A percentile compares a stretch with the other conserved stretches of the same genome.
Conservation (phyloP, 2,888 invertebrate genomes). For the Diaprepes abbreviatus region DNA sequence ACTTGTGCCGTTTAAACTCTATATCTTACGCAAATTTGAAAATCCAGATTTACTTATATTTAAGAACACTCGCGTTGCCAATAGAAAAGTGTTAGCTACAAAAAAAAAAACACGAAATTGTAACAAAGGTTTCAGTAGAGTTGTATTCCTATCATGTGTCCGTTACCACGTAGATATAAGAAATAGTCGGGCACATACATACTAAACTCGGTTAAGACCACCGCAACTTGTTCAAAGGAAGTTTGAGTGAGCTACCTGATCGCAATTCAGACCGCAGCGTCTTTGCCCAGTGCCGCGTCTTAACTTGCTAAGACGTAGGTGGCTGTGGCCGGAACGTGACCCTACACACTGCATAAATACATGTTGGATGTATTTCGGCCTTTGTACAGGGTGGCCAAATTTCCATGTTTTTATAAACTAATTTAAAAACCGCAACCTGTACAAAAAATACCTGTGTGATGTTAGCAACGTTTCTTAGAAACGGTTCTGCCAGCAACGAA, state of each 20-base stretch:
- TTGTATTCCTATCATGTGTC: conserved; percentile 16
- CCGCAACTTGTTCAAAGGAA: conserved; percentile 57
- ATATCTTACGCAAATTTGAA: too few species aligned
- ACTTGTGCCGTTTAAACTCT: too few species aligned
- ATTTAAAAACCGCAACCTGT: too few species aligned
- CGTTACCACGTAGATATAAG: conserved; percentile 55
- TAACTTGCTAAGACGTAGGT: conserved; percentile 58
- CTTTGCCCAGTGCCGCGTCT: conserved; percentile 58
- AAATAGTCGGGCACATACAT: conserved; percentile 57
- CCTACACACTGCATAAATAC: conserved; percentile 60
- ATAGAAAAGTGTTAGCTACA: too few species aligned
- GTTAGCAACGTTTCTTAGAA: too few species aligned
- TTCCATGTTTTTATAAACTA: too few species aligned
- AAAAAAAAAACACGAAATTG: too few species aligned
- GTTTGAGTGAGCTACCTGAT: conserved; percentile 64
- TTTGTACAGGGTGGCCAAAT: not conserved
- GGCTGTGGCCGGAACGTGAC: conserved; percentile 36
- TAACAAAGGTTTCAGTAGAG: too few species aligned
- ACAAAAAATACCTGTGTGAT: too few species aligned
- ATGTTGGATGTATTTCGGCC: conserved; percentile 54
- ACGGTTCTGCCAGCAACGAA: too few species aligned
- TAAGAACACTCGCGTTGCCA: too few species aligned
- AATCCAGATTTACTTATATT: too few species aligned
- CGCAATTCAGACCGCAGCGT: conserved; percentile 64
- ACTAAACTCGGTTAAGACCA: conserved; percentile 55